phyloP scores from a whole-genome alignment of 2,888 invertebrate genomes.

The Chaitophorus viminalis region DNA sequence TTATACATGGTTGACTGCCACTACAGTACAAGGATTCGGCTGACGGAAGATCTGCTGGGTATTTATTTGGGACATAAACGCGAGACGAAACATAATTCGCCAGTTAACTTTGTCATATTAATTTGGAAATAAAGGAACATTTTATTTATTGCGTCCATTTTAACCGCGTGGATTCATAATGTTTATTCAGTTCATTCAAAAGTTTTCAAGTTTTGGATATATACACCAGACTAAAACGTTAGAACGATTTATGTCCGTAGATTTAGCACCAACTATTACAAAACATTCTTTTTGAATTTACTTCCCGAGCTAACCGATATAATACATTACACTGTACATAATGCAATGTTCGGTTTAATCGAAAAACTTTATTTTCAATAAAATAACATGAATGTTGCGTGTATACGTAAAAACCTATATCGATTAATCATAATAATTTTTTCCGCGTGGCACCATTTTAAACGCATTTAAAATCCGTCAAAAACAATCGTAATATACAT shows the following conservation, averaged over 20 bases:
- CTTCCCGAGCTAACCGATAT: conserved; percentile 36
- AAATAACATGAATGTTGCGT: conserved; percentile 48
- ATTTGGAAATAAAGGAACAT: conserved; percentile 19
- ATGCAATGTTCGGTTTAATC: conserved; percentile 47
- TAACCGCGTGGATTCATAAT: conserved; percentile 52
- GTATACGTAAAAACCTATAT: conserved; percentile 3
- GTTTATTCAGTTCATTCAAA: conserved; percentile 49
- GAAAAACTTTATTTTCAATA: conserved; percentile 59
- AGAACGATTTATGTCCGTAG: conserved; percentile 43
- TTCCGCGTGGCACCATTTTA: not conserved
- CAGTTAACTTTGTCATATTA: conserved; percentile 1
- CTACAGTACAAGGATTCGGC: not conserved
- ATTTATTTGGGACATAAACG: not conserved
- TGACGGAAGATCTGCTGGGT: not conserved
- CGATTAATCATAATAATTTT: conserved; percentile 47
- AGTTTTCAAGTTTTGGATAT: conserved; percentile 55
- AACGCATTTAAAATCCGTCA: conserved; percentile 26
- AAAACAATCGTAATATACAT: not conserved
- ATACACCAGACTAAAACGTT: conserved; percentile 28
- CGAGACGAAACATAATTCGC: not conserved
- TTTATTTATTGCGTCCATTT: conserved; percentile 46
- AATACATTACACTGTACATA: conserved; percentile 40
- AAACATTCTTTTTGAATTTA: conserved; percentile 52
- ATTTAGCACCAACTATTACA: conserved; percentile 45
- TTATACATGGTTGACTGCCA: not conserved